Evolutionary conservation across 2,797 vertebrate species (phyloP).

Genomic region (Tokudaia tokunoshimensis): DNA sequence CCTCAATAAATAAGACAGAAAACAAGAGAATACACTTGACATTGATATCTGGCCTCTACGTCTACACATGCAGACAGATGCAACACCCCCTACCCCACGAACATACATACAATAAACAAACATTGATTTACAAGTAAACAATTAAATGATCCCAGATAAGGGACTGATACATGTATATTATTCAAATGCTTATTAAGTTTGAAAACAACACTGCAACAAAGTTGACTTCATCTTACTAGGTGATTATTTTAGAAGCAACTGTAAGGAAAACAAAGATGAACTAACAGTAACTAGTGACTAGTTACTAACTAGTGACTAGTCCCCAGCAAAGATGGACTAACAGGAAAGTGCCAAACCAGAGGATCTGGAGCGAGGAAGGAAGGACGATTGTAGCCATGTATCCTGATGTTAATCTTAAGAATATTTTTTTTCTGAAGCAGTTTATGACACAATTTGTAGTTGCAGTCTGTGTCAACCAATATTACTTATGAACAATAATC

Average conservation of each 20-base stretch:
- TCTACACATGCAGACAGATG: neutral
- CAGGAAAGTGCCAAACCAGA: neutral
- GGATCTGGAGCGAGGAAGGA: neutral
- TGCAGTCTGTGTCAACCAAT: neutral
- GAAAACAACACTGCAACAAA: neutral
- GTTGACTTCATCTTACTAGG: neutral
- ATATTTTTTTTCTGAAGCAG: neutral
- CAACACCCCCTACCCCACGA: neutral
- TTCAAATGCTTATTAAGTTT: neutral
- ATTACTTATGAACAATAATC: neutral
- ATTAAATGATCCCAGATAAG: neutral
- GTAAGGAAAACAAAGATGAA: neutral
- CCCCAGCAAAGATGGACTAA: neutral
- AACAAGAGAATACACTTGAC: too few relatives aligned
- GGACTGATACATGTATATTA: neutral
- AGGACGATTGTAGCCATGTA: neutral
- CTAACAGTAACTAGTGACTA: neutral
- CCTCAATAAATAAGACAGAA: too few relatives aligned
- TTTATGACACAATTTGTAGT: neutral
- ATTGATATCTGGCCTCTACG: neutral
- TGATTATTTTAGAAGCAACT: neutral
- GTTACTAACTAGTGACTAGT: too few relatives aligned
- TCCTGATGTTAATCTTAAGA: neutral
- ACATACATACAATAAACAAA: neutral
- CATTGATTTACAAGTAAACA: neutral